Evolutionary conservation across 2,113 vertebrate genomes (phyloP), one percentile per base, ranked within the genome.

Genomic region (Mohoua ochrocephala): DNA sequence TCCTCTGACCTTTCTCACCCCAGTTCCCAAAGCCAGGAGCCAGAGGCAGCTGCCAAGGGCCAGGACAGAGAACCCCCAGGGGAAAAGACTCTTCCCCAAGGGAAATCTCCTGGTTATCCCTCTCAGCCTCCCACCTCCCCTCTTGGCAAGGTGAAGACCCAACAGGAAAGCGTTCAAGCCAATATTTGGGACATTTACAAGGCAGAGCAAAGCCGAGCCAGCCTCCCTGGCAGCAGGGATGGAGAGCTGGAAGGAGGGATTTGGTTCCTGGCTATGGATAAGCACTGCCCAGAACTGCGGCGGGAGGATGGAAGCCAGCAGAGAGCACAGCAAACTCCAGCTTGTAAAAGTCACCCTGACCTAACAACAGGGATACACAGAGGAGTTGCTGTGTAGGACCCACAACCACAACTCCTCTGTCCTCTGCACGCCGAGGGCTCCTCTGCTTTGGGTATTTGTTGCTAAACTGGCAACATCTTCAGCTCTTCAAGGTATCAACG

Each of bases 1-100:
- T 76, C 3, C 91, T 39, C 39, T 84, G 91, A 37, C 89, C 89
- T 85, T 75, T n/a, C 57, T 61, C 86, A 92, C 39, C 56, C 41
- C 30, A 1, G 39, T 21, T 87, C 78, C 94, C 39, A 13, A n/a
- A 90, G 78, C 61, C 59, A 76, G 74, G n/a, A 89, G 78, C 54
- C 73, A 47, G 68, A 4, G 8, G 68, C 81, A 89, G 94, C 94
- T 63, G 91, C 30, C 6, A 64, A 33, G 70, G 91, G 56, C 57
- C 82, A 87, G 85, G 69, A 60, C 69, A 54, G 59, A 56, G 61
- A 74, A n/a, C 6, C 57, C 31, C 16, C 0, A 0, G 54, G n/a
- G 31, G 16, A 47, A 47, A 80, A 27, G 13, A 4, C 8, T 84
- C 87, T 65, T 35, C 61, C 93, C 59, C 15, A 5, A 15, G 50